Conservation (phyloP, 2,888 invertebrate species). For the Acronicta aceris region DNA sequence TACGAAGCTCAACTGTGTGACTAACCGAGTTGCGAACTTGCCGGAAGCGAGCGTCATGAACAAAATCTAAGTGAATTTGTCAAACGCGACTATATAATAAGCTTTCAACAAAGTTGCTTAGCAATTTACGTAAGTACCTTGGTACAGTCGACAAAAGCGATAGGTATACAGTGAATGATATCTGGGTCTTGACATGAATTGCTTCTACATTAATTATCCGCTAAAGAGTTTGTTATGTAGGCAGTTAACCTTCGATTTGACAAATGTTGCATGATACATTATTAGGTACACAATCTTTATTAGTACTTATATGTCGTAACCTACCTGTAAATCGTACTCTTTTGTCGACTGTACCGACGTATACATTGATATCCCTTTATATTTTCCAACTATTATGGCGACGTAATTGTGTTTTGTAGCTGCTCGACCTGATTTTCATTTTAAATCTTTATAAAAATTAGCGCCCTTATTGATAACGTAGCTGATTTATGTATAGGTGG, state of each 20-base stretch:
- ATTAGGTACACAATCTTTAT: too few species aligned
- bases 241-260: too few species aligned
- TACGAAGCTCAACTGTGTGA: slow-evolving; percentile 64
- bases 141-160: too few species aligned
- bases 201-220: too few species aligned
- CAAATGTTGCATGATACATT: too few species aligned
- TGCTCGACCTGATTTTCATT: slow-evolving; percentile 5
- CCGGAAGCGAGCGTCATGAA: slow-evolving; percentile 76
- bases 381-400: slow-evolving; percentile 20
- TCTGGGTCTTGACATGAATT: too few species aligned
- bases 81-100: slow-evolving; percentile 83
- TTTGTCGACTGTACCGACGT: background rate
- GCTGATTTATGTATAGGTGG: too few species aligned
- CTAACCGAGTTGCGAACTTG: slow-evolving; percentile 79
- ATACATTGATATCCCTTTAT: slow-evolving; percentile 21
- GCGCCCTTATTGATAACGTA: background rate
- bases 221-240: too few species aligned
- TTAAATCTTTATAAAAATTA: background rate
- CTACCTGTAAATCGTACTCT: too few species aligned
- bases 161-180: too few species aligned
- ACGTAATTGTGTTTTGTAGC: slow-evolving; percentile 16
- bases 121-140: slow-evolving; percentile 63
- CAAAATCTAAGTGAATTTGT: slow-evolving; percentile 86
- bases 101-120: slow-evolving; percentile 76
- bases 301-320: too few species aligned